Percentiles rank a stretch among this genome's conserved stretches.
Evolutionary conservation across 2,113 vertebrate genomes (phyloP).

Genomic region (Electrona antarctica): DNA sequence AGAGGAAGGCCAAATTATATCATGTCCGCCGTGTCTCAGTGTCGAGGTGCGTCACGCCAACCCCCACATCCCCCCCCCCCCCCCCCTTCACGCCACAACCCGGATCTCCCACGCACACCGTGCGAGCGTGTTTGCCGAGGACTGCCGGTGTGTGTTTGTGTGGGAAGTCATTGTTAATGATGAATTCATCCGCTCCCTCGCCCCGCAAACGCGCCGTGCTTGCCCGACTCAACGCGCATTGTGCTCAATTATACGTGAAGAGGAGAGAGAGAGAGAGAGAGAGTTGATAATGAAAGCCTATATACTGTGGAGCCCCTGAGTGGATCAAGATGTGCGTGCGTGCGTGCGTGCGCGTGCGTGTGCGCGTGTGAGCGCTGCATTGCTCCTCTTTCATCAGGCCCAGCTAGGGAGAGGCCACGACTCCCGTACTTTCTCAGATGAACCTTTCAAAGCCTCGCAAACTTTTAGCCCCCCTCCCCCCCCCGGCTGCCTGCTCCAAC

Average conservation of each 20-base stretch:
- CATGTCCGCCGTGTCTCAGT: conserved; percentile 36
- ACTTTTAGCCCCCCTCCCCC: conserved; percentile 55
- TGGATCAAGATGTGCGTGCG: conserved; percentile 59
- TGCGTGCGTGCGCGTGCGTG: conserved; percentile 32
- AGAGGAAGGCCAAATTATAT: conserved; percentile 38
- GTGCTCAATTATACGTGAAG: conserved; percentile 68
- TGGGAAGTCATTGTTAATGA: conserved; percentile 64
- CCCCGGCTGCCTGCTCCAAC: conserved; percentile 22
- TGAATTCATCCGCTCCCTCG: conserved; percentile 61
- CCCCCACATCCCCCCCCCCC: too few relatives aligned
- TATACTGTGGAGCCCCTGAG: conserved; percentile 63
- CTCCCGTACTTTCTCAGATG: conserved; percentile 69
- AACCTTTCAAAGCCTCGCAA: conserved; percentile 76
- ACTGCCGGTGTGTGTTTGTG: conserved; percentile 50
- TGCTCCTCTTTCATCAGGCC: conserved; percentile 73
- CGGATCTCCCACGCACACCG: too few relatives aligned
- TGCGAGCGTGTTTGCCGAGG: conserved; percentile 47
- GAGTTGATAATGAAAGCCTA: conserved; percentile 73
- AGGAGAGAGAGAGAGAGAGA: conserved; percentile 41
- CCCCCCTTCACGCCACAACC: too few relatives aligned
- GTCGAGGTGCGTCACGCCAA: conserved; percentile 4
- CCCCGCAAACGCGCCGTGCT: conserved; percentile 39
- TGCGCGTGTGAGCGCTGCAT: conserved; percentile 24
- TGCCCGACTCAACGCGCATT: conserved; percentile 53
- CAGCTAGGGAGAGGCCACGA: conserved; percentile 55